Base-by-base conservation (phyloP, 2,797 vertebrate species). In the Atherinosoma microstoma region DNA sequence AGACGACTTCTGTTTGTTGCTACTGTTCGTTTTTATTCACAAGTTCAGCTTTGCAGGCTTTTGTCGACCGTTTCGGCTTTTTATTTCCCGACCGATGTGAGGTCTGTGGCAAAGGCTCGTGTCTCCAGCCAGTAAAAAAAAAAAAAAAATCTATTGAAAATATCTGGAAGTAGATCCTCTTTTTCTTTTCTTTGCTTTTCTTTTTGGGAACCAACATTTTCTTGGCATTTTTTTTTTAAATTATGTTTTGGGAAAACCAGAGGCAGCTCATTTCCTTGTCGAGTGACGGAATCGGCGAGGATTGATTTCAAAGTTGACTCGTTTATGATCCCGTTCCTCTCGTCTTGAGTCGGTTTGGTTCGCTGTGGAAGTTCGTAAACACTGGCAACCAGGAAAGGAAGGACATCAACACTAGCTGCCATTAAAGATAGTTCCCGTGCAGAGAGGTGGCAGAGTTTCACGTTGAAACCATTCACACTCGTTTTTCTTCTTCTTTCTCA, bases 381-480 rank as follows among this genome's bases (percentile, higher is more conserved):
- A 8, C 32, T 54, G 53, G 30, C 10, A 22, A 27, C 40, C 47
- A 62, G 49, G 59, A 49, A 54, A n/a, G n/a, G 15, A 27, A 70
- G 57, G 59, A 56, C 30, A 30, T 53, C 0, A 72, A 75, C 82
- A 81, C 79, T 63, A 69, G 72, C 68, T 61, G 1, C n/a, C 40
- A 24, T 27, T 34, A 8, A 34, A 27, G 29, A 36, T 5, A 36
- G 18, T 5, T 32, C 30, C 30, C 30, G 30, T 18, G 40, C 40
- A 18, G 6, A 20, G n/a, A 49, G 47, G 47, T 22, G n/a, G 47
- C 47, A 11, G 20, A 2, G 47, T 22, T 49, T n/a, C 45, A 42
- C 40, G 15, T 42, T 42, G 13, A 51, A 64, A 64, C 16, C 13
- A 45, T 10, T 8, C 40, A 3, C 65, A 20, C 22, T 15, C 29